A percentile compares a stretch with the other conserved stretches of the same genome.
Conservation (phyloP, 1,140 invertebrate genomes). For the Eubasilissa regina region DNA sequence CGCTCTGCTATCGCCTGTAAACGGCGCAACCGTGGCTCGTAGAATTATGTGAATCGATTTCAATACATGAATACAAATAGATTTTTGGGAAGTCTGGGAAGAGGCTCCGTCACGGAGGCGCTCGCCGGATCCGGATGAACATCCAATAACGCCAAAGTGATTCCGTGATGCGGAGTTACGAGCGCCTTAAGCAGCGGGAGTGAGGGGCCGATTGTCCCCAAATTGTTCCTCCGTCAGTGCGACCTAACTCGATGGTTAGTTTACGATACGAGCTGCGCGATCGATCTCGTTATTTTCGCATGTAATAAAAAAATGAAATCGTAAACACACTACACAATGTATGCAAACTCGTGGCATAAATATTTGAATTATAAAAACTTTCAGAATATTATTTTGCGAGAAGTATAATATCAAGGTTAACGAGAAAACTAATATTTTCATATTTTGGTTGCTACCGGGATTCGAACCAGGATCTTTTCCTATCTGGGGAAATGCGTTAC, state of each 20-base stretch:
- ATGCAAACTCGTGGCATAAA: too few species aligned
- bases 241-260: background rate
- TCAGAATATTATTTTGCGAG: too few species aligned
- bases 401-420: too few species aligned
- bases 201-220: constrained; percentile 16
- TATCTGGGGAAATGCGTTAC: too few species aligned
- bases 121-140: constrained; percentile 29
- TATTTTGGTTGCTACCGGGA: too few species aligned
- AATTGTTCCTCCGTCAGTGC: constrained; percentile 6
- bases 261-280: background rate
- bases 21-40: constrained; percentile 27
- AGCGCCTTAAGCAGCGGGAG: constrained; percentile 57
- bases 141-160: constrained; percentile 57
- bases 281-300: background rate
- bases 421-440: too few species aligned
- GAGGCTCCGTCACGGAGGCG: background rate
- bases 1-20: constrained; percentile 8
- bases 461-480: too few species aligned
- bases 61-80: constrained; percentile 61
- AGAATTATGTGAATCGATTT: constrained; percentile 59
- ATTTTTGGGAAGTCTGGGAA: constrained; percentile 48
- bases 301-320: constrained; percentile 3
- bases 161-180: constrained; percentile 59
- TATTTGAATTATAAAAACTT: too few species aligned
- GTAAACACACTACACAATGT: too few species aligned